Evolutionary conservation across 2,888 invertebrate genomes (phyloP), one percentile per base, ranked within the genome.

Genomic region (Platypus cylindrus): DNA sequence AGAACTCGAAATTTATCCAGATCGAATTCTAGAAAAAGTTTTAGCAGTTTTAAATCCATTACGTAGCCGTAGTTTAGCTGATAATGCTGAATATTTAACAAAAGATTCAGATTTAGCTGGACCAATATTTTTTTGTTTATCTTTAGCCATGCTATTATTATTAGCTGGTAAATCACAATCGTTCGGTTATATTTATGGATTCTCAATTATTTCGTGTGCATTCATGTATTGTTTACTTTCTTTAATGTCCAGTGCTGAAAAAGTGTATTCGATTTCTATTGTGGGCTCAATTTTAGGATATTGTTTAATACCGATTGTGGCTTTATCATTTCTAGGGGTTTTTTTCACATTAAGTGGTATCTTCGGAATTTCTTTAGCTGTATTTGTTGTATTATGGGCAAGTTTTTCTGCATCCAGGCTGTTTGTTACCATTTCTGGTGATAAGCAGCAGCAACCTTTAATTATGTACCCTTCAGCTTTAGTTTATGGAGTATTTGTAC

Each of bases 141-240:
- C 73, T 15, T 58, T 79, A 32, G 78, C 78, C 7, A 66, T 72
- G 4, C 75, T 73, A 49, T 58, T 81, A 14, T 73, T 81, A 44
- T 57, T 81, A 9, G 71, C 80, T 33, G 81, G 80, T 1, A 83
- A 81, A 33, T 83, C 82, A 60, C 76, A 84, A 17, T 83, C 87
- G 48, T 91, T 93, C 64, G 87, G 91, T 33, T 93, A 89, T 66
- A 87, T 94, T 40, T 94, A 94, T 63, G 93, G 93, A 2, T 73
- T 94, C 37, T 91, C 90, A 9, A 74, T 86, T 29, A 73, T 89
- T 48, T 90, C 91, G 20, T 91, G 91, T 49, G 64, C 90, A 34
- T 71, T 89, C 42, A 91, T 93, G 85, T 95, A 89, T 58, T 73
- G 74, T 46, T 64, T 93, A 33, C 64, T 90, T 29, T 78, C 81